A percentile compares a stretch with the other conserved stretches of the same genome.
Evolutionary conservation across 1,140 invertebrate genomes (phyloP).

Genomic region (Pachypeltis micranthus): DNA sequence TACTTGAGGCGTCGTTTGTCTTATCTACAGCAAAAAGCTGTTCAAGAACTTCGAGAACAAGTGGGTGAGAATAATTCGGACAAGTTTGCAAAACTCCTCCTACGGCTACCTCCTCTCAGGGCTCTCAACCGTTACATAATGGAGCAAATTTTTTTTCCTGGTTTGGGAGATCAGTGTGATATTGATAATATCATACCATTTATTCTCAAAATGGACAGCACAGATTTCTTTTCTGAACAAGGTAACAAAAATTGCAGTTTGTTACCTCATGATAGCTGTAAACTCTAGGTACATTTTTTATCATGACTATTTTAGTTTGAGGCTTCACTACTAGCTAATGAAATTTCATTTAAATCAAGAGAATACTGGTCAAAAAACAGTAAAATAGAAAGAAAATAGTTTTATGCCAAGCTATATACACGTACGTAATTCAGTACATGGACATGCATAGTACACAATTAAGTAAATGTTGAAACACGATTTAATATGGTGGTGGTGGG

Average conservation of each 20-base stretch:
- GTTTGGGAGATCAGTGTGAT: constrained; percentile 81
- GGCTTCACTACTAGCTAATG: neutral
- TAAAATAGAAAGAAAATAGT: no score
- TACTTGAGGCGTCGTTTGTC: constrained; percentile 40
- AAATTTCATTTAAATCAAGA: neutral
- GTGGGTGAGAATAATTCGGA: constrained; percentile 39
- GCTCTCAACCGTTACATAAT: constrained; percentile 64
- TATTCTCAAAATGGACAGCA: constrained; percentile 65
- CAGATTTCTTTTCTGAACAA: constrained; percentile 27
- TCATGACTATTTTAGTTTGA: neutral
- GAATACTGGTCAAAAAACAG: no score
- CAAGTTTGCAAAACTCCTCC: constrained; percentile 52
- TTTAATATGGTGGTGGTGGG: no score
- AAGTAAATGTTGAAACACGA: no score
- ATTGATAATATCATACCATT: constrained; percentile 88
- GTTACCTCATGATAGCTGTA: neutral
- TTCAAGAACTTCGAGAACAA: constrained; percentile 53
- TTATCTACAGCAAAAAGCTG: constrained; percentile 58
- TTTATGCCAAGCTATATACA: no score
- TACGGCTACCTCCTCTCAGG: constrained; percentile 64
- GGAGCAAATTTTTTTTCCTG: constrained; percentile 87
- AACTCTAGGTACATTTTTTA: neutral
- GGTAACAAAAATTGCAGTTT: neutral
- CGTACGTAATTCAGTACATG: no score
- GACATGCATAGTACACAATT: no score